Evolutionary conservation across 2,888 invertebrate genomes (phyloP).

Genomic region (Coecobrya sp.): DNA sequence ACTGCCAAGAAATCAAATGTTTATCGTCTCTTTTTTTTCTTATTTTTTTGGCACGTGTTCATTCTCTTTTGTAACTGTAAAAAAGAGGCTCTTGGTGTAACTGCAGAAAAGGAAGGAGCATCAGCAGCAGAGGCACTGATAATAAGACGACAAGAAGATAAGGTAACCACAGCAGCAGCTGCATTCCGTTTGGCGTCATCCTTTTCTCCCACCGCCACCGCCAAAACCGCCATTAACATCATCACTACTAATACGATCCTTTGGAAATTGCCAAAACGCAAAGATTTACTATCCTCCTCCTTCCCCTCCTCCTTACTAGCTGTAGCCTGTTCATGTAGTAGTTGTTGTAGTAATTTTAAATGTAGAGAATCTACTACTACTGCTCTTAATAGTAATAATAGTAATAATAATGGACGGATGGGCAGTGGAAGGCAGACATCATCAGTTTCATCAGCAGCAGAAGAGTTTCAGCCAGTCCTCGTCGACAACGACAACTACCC

Average conservation of each 20-base stretch:
- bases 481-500: conserved; percentile 68
- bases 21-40: conserved; percentile 37
- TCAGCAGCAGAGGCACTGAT: not conserved
- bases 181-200: conserved; percentile 5
- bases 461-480: conserved; percentile 68
- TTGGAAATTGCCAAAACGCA: conserved; percentile 39
- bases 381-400: conserved; percentile 12
- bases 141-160: conserved; percentile 39
- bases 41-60: conserved; percentile 61
- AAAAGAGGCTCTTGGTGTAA: not conserved
- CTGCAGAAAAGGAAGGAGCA: too few species aligned
- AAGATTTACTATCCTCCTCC: conserved; percentile 8
- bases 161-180: conserved; percentile 33
- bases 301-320: not conserved
- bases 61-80: conserved; percentile 20
- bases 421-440: conserved; percentile 63
- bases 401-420: conserved; percentile 74
- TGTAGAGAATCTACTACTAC: too few species aligned
- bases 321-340: conserved; percentile 22
- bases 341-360: not conserved
- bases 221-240: not conserved
- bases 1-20: conserved; percentile 48
- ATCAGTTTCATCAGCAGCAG: conserved; percentile 61
- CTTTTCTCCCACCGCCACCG: not conserved
- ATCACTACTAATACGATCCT: not conserved